These are phyloP conservation scores for Eufriesea mexicana DNA, from an alignment of 1,140 invertebrate genomes.

Conservation along the genomic window DNA sequence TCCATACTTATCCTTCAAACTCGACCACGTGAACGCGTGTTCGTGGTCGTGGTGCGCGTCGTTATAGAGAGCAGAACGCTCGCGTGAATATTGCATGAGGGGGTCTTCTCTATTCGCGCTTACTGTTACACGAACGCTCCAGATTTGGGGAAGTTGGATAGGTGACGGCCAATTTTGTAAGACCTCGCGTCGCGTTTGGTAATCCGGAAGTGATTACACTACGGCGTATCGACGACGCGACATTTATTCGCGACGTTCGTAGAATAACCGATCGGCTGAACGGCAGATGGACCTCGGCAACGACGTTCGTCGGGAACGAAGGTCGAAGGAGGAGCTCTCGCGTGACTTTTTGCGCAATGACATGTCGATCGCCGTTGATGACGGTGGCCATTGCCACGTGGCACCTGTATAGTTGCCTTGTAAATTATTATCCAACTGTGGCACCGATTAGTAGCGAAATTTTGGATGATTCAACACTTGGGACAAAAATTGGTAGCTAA, in stretches of 20 bases:
- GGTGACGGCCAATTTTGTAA: constrained; percentile 66
- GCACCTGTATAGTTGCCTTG: background rate
- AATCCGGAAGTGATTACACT: constrained; percentile 67
- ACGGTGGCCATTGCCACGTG: background rate
- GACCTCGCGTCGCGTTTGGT: constrained; percentile 59
- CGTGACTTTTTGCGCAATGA: background rate
- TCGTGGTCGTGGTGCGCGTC: background rate
- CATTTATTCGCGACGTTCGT: constrained; percentile 46
- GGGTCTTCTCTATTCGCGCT: constrained; percentile 23
- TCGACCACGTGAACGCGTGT: background rate
- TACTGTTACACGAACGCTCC: constrained; percentile 57
- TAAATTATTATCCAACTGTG: background rate
- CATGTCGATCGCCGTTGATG: background rate
- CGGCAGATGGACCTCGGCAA: background rate
- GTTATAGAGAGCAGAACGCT: background rate
- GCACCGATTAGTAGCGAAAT: no score
- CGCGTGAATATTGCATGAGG: constrained; percentile 53
- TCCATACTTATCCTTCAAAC: background rate
- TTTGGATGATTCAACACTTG: no score
- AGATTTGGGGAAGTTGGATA: constrained; percentile 60
- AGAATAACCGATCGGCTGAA: constrained; percentile 46
- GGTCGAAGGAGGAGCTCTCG: background rate
- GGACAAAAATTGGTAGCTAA: no score
- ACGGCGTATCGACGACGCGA: constrained; percentile 60
- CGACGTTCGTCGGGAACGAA: background rate